Evolutionary conservation across 1,140 invertebrate genomes (phyloP).

Genomic region (Diachasma alloeum): DNA sequence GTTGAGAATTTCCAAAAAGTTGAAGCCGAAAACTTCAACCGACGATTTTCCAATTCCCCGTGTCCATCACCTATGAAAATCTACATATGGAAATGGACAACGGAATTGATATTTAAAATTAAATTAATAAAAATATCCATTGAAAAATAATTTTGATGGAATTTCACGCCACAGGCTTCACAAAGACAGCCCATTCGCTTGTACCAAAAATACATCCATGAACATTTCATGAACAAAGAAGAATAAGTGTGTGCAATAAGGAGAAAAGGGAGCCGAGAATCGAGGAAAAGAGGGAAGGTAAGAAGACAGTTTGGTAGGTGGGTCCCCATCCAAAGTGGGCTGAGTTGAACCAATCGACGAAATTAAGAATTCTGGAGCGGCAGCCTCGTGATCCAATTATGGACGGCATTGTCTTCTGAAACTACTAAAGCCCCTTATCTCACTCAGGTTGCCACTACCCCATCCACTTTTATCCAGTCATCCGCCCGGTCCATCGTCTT

Average conservation of each 20-base stretch:
- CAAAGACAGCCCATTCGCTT: no score
- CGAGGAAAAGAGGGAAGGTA: constrained; percentile 7
- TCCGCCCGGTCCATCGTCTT: constrained; percentile 24
- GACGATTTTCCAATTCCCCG: no score
- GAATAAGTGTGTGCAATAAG: background rate
- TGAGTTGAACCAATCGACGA: constrained; percentile 42
- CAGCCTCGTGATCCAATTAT: constrained; percentile 56
- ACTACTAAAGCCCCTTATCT: constrained; percentile 53
- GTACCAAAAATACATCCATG: background rate
- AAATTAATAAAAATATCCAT: no score
- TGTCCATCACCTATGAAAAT: no score
- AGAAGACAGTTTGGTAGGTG: constrained; percentile 23
- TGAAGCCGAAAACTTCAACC: no score
- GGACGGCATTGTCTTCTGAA: constrained; percentile 52
- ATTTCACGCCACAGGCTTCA: no score
- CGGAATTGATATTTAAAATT: no score
- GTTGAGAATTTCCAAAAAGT: no score
- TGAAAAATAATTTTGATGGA: no score
- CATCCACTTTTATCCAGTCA: constrained; percentile 33
- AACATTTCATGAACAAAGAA: background rate
- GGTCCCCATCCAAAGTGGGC: constrained; percentile 12
- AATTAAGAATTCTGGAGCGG: constrained; percentile 55
- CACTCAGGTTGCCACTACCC: constrained; percentile 40
- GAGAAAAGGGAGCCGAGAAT: constrained; percentile 13
- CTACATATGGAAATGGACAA: no score